phyloP scores from a whole-genome alignment of 1,140 invertebrate species.

The Heliconius eleuchia region DNA sequence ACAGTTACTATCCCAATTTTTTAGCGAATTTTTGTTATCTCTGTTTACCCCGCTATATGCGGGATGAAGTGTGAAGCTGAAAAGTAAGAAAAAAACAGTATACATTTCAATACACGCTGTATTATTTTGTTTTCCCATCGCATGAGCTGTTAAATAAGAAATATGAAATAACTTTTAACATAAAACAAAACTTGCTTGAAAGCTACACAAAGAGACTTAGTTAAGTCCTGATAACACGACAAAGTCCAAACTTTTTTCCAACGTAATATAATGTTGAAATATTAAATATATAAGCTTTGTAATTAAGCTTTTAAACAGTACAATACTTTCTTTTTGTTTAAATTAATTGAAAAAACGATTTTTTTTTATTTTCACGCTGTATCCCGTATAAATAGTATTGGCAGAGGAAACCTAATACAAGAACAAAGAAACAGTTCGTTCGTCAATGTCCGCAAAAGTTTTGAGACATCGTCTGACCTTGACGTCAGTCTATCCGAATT shows the following conservation, averaged over 20 bases:
- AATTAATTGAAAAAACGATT: neutral
- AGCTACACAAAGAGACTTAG: constrained; percentile 27
- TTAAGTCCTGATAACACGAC: constrained; percentile 14
- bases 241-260: constrained; percentile 15
- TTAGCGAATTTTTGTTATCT: no score
- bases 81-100: no score
- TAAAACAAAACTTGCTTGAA: constrained; percentile 46
- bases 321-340: neutral
- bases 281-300: constrained; percentile 2
- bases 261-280: constrained; percentile 3
- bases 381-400: no score
- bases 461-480: no score
- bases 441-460: no score
- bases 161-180: constrained; percentile 46
- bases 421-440: no score
- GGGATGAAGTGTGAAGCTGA: no score
- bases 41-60: no score
- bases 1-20: no score
- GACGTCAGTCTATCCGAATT: no score
- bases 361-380: no score
- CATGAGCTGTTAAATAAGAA: constrained; percentile 16
- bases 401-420: no score
- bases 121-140: constrained; percentile 6
- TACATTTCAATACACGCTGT: neutral
- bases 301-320: constrained; percentile 7